Evolutionary conservation across 2,888 invertebrate species (phyloP), one percentile per base, ranked within the genome.

Genomic region (Zaprionus bogoriensis): DNA sequence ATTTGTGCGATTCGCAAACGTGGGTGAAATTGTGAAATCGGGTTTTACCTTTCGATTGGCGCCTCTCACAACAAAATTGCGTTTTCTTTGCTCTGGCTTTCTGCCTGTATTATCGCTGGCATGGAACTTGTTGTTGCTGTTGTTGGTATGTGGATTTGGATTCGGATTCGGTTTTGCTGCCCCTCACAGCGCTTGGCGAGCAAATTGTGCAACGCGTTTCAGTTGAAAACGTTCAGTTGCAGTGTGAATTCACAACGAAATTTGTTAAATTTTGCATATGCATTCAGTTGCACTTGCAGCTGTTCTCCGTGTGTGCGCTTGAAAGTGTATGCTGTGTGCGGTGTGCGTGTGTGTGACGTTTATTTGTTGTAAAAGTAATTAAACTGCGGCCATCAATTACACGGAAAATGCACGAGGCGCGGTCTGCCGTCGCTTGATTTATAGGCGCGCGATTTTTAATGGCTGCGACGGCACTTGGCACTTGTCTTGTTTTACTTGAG

Each of bases 321-420:
- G n/a, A n/a, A n/a, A n/a, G 46, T 28, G 50, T 58, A n/a, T 42
- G 63, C 63, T 54, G 65, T 51, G 45, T 36, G 53, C 32, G 54
- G 54, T 48, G 44, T 63, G 48, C 53, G 42, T 45, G 39, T 55
- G 54, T 66, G 74, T 46, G 71, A 64, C 67, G 64, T 79, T 79
- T 79, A 77, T 85, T 87, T 79, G 80, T 86, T 83, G 86, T 79
- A 71, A 82, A 83, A 79, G 86, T 67, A 87, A 87, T 84, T 82
- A 84, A 84, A 84, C 66, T 58, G 65, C 46, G 65, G 55, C 65
- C 76, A 85, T 85, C 77, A 82, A 83, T 87, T 82, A 83, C 77
- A 69, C 68, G 71, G 76, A 75, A 85, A 79, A 82, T 73, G 52
- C 69, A 65, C 68, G 38, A 68, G 72, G 58, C 64, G 72, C 45